Evolutionary conservation across 2,113 vertebrate genomes (phyloP).

Genomic region (Gadus macrocephalus): DNA sequence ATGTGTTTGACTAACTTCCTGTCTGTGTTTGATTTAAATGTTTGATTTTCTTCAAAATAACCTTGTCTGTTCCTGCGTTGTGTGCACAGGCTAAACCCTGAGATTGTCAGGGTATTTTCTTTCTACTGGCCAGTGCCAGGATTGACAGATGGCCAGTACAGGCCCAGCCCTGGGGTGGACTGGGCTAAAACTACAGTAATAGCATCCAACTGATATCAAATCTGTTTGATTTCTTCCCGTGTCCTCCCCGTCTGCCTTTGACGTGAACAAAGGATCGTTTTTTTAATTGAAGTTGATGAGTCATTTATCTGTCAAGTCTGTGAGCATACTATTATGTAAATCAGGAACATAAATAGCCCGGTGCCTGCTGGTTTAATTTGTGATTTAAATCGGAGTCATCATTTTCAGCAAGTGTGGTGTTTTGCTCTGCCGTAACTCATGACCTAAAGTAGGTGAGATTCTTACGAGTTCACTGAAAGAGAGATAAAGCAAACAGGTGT

Average conservation of each 20-base stretch:
- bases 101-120: slow-evolving; percentile 18
- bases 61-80: slow-evolving; percentile 4
- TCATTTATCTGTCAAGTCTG: neutral
- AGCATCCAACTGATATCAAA: slow-evolving; percentile 45
- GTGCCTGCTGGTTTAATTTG: too few species aligned
- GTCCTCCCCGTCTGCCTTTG: neutral
- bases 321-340: too few species aligned
- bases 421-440: too few species aligned
- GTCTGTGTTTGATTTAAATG: too few species aligned
- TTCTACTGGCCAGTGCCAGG: slow-evolving; percentile 26
- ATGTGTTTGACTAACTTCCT: too few species aligned
- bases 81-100: slow-evolving; percentile 12
- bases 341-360: too few species aligned
- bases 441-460: too few species aligned
- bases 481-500: too few species aligned
- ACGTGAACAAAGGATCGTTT: neutral
- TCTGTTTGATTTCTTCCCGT: slow-evolving; percentile 23
- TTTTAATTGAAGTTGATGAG: neutral
- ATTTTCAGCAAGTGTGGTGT: too few species aligned
- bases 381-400: too few species aligned
- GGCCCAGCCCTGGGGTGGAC: slow-evolving; percentile 38
- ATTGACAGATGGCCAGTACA: slow-evolving; percentile 40
- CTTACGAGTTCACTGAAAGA: too few species aligned
- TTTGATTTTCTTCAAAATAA: too few species aligned
- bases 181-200: slow-evolving; percentile 27